These are phyloP conservation scores for Fopius arisanus DNA, from an alignment of 1,140 invertebrate species.

Conservation along the genomic window DNA sequence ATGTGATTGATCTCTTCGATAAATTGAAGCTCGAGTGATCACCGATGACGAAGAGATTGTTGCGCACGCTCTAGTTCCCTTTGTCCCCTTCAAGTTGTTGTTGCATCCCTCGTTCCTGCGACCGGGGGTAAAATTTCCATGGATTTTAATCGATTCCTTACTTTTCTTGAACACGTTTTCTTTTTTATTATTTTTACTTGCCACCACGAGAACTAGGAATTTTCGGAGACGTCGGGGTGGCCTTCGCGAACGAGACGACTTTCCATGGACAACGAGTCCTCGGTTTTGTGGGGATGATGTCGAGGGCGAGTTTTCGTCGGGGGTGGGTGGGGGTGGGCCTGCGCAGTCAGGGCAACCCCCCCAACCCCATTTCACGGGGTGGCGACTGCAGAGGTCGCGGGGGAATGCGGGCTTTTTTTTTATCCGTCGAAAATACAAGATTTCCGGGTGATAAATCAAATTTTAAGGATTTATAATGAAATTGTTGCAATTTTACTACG, in stretches of 20 bases:
- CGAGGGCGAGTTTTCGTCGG: background rate
- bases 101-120: background rate
- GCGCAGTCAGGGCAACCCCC: too few species aligned
- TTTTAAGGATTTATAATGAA: too few species aligned
- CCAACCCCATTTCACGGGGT: too few species aligned
- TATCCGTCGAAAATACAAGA: too few species aligned
- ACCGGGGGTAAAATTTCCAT: background rate
- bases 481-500: too few species aligned
- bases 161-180: background rate
- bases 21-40: too few species aligned
- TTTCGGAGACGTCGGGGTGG: background rate
- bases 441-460: too few species aligned
- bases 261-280: background rate
- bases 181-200: background rate
- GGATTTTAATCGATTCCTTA: background rate
- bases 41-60: background rate
- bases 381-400: too few species aligned
- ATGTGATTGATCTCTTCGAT: too few species aligned
- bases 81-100: background rate
- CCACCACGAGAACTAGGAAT: background rate
- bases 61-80: constrained; percentile 25
- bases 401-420: too few species aligned
- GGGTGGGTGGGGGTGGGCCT: background rate
- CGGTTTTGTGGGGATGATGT: background rate
- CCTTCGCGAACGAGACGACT: constrained; percentile 10